Evolutionary conservation across 2,113 vertebrate species (phyloP).

Genomic region (Varanus salvator): DNA sequence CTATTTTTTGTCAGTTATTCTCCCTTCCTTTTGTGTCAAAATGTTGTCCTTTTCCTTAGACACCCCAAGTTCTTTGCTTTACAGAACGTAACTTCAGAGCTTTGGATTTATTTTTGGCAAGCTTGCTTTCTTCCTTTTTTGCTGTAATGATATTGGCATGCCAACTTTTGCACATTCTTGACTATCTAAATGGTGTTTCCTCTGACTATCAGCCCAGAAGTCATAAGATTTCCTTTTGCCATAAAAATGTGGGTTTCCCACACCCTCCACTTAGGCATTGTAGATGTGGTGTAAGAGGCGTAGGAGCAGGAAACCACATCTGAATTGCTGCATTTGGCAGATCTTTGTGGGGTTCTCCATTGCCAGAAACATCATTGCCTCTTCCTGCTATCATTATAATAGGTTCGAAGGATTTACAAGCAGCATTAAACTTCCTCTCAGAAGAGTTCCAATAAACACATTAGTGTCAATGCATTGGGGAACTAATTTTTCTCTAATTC

Average conservation of each 20-base stretch:
- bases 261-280: background rate
- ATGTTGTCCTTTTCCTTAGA: background rate
- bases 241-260: background rate
- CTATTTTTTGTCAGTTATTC: background rate
- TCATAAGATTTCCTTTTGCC: conserved; percentile 16
- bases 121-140: background rate
- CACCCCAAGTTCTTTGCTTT: background rate
- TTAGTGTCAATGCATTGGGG: conserved; percentile 9
- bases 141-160: background rate
- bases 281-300: conserved; percentile 4
- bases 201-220: background rate
- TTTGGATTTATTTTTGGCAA: background rate
- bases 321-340: conserved; percentile 5
- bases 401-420: conserved; percentile 18
- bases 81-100: conserved; percentile 8
- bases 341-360: background rate
- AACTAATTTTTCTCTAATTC: background rate
- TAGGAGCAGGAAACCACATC: conserved; percentile 18
- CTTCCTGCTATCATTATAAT: conserved; percentile 30
- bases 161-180: conserved; percentile 33
- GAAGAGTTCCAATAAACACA: background rate
- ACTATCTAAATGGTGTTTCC: conserved; percentile 7
- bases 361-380: conserved; percentile 20
- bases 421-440: background rate
- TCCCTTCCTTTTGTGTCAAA: conserved; percentile 9